These are phyloP conservation scores for Heliconius erato DNA, from an alignment of 2,888 invertebrate genomes.

Conservation along the genomic window DNA sequence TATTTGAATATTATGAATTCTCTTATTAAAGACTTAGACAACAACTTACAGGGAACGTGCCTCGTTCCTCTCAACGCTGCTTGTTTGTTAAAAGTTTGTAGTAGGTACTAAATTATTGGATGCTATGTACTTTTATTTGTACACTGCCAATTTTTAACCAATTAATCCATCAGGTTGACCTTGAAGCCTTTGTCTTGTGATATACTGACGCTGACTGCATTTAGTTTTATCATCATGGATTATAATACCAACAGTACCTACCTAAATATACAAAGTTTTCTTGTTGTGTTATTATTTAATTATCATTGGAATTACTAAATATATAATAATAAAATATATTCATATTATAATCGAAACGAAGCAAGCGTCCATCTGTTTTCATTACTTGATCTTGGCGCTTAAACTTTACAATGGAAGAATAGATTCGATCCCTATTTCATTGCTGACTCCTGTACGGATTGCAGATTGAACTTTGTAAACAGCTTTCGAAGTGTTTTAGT, in stretches of 20 bases:
- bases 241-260: too few relatives aligned
- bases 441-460: constrained; percentile 23
- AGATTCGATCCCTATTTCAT: constrained; percentile 31
- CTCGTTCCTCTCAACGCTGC: background rate
- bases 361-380: constrained; percentile 11
- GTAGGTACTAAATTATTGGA: background rate
- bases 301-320: too few relatives aligned
- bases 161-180: background rate
- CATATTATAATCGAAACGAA: background rate
- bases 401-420: constrained; percentile 32
- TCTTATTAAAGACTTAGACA: background rate
- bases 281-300: too few relatives aligned
- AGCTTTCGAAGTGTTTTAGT: constrained; percentile 29
- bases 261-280: too few relatives aligned
- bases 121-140: background rate
- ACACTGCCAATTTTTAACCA: background rate
- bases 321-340: too few relatives aligned
- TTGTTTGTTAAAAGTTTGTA: constrained; percentile 15
- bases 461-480: constrained; percentile 28
- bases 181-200: background rate
- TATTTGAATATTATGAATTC: background rate
- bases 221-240: background rate
- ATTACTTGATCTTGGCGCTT: constrained; percentile 23
- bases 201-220: background rate
- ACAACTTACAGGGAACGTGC: background rate